Base-by-base conservation (phyloP, 2,113 vertebrate genomes). In the Desmodus rotundus region DNA sequence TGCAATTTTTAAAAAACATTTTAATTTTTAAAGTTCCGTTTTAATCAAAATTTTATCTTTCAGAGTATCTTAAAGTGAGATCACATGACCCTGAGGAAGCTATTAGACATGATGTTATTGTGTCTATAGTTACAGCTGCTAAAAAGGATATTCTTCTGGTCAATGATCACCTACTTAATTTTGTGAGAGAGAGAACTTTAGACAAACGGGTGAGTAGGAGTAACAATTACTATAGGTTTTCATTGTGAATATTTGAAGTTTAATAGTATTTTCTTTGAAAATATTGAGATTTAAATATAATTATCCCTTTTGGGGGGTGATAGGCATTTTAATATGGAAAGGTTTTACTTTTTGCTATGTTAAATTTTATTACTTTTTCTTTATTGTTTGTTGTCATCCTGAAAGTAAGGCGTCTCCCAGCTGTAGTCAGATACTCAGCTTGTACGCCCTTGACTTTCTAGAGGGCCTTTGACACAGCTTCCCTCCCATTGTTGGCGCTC, bases 51-150 rank as follows among this genome's bases (percentile, higher is more conserved):
- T 82, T 92, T 94, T 97, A 86, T 88, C 81, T 97, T 98, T 70
- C 98, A 99, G 99, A 99, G 94, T 99, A 98, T 97, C 99, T 99
- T 90, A 99, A 99, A 98, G 99, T 99, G 96, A 98, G 99, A 92
- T 99, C 99, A 89, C 99, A 99, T 98, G 99, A 99, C 97, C 99
- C 99, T 4, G 99, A 99, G 98, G 99, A 99, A 97, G 99, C 99
- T 90, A 99, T 99, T 97, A 99, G 99, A 78, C 99, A 99, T 96
- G 99, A 99, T 97, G 99, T 99, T 97, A 99, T 99, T 88, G 99
- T 99, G 92, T 99, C 99, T 96, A 99, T 99, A 98, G 99, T 99
- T 98, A 99, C 99, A 24, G 99, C 99, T 97, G 99, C 99, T 98
- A 99, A 99, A 98, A 99, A 99, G 97, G 99, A 99, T 97, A 98